Base-by-base conservation (phyloP, 2,888 invertebrate genomes). In the Octonoba sinensis region DNA sequence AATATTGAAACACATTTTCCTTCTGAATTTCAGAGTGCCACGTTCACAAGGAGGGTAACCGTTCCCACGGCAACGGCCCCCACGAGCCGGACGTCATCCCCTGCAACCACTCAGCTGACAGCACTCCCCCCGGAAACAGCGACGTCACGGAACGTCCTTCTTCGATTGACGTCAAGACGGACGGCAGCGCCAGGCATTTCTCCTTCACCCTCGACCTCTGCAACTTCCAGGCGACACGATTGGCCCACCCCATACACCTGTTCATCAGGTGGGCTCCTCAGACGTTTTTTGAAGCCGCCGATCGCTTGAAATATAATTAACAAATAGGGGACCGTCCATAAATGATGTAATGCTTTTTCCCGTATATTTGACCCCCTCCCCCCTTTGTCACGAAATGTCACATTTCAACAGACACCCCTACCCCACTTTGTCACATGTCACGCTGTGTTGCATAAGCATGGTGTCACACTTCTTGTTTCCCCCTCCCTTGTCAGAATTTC, bases 181-280 rank as follows among this genome's bases (percentile, higher is more conserved):
- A 79, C 22, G 67, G 59, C 22, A 56, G 60, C 62, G 67, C 78
- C 22, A 49, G 64, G 46, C 84, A 79, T 79, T 84, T 79, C 57
- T 79, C 82, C 20, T 84, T 83, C 59, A 83, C 75, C 12, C 54
- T 85, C 20, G 85, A 85, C 46, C 47, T 85, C 2, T 69, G 84
- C 18, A 70, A 66, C 36, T 71, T 84, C 51, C 65, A 70, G 56
- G 76, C 82, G 0, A 82, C 82, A 8, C 46, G 82, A 13, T 49
- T 82, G 24, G 76, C 75, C 12, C 82, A 82, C 64, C 71, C 69
- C 27, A 76, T 82, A 15, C 75, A 76, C 22, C 66, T 82, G 15
- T 82, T 82, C 36, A 82, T 82, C 13, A 71, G 82, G 82, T 82
- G n/a, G 15, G 69, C 36, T 11, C 1, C 15, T 20, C 15, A 59